Percentiles rank a stretch among this genome's conserved stretches.
phyloP scores from a whole-genome alignment of 2,888 invertebrate species.

The Autographa gamma region DNA sequence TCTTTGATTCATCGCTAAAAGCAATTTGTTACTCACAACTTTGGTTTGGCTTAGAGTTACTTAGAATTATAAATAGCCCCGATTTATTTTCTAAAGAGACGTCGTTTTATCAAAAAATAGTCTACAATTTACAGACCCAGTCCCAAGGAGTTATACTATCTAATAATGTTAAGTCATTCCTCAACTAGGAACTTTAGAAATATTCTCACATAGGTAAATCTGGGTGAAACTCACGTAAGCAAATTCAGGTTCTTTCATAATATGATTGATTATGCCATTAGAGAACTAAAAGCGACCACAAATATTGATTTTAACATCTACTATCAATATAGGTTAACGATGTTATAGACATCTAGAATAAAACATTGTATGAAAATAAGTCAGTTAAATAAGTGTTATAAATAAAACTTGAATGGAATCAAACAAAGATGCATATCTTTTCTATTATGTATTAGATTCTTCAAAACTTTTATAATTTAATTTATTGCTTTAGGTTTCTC shows the following conservation, averaged over 20 bases:
- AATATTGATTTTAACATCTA: constrained; percentile 9
- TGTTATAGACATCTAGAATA: background rate
- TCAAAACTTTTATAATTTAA: no score
- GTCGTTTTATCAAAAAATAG: background rate
- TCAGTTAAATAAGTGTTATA: no score
- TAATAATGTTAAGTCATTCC: constrained; percentile 21
- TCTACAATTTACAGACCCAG: background rate
- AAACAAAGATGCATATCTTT: no score
- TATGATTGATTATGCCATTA: constrained; percentile 29
- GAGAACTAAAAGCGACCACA: constrained; percentile 10
- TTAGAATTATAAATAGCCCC: background rate
- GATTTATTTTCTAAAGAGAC: background rate
- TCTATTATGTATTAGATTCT: no score
- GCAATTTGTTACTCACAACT: background rate
- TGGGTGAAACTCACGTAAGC: constrained; percentile 8
- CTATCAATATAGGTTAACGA: background rate
- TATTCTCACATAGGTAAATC: constrained; percentile 11
- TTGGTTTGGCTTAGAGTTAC: background rate
- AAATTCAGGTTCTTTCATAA: constrained; percentile 18
- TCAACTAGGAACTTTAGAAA: constrained; percentile 12
- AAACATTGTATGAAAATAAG: background rate
- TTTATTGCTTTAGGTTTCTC: no score
- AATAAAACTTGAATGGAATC: no score
- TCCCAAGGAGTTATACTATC: background rate
- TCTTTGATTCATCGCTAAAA: background rate